phyloP scores from a whole-genome alignment of 2,888 invertebrate species.

The Cheilosia grossa region DNA sequence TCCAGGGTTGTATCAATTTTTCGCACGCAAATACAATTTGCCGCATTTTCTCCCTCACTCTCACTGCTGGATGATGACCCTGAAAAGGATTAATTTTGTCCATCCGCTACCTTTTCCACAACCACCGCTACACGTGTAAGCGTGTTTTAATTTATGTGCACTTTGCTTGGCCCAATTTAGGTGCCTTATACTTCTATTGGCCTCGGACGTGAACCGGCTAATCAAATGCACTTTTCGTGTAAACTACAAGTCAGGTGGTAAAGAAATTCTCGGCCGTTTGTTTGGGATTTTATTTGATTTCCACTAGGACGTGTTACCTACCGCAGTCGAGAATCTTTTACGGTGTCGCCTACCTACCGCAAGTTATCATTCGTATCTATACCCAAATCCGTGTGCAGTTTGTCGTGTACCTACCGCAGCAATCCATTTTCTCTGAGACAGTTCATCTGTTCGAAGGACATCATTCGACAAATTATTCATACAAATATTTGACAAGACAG shows the following conservation, averaged over 20 bases:
- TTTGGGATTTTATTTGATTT: constrained; percentile 55
- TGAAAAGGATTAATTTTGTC: constrained; percentile 17
- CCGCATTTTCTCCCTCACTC: constrained; percentile 21
- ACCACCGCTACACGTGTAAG: constrained; percentile 1
- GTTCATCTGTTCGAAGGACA: constrained; percentile 41
- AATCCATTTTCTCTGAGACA: constrained; percentile 52
- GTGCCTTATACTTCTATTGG: background rate
- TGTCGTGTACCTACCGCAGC: constrained; percentile 47
- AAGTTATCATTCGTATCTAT: constrained; percentile 59
- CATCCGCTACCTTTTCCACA: background rate
- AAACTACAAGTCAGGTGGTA: constrained; percentile 23
- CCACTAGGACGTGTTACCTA: constrained; percentile 37
- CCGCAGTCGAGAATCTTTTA: constrained; percentile 39
- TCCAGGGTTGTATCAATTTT: constrained; percentile 27
- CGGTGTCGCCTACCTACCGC: constrained; percentile 61
- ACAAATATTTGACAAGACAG: constrained; percentile 68
- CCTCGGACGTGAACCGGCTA: background rate
- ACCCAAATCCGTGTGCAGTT: constrained; percentile 24
- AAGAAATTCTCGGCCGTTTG: constrained; percentile 8
- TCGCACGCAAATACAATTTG: constrained; percentile 57
- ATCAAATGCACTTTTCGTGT: constrained; percentile 6
- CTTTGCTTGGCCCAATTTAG: background rate
- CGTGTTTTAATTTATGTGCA: constrained; percentile 15
- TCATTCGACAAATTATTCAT: constrained; percentile 62
- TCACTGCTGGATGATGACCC: background rate